A percentile compares a stretch with the other conserved stretches of the same genome.
These are phyloP conservation scores for Ictalurus punctatus DNA, from an alignment of 2,113 vertebrate genomes.

Conservation along the genomic window DNA sequence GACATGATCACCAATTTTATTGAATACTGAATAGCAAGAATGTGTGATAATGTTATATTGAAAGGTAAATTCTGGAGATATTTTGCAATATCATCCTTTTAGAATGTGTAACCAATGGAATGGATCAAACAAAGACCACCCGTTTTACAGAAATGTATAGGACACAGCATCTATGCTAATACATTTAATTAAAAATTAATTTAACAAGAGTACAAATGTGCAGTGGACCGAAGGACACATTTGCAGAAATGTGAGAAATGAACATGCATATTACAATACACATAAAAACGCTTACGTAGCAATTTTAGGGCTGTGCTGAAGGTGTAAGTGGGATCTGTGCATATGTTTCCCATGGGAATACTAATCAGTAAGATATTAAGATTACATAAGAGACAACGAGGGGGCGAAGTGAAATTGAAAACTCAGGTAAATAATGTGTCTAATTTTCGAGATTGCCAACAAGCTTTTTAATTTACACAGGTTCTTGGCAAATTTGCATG, in stretches of 20 bases:
- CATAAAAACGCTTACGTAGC: not conserved
- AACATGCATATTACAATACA: not conserved
- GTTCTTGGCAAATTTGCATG: slow-evolving; percentile 60
- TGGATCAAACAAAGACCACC: not conserved
- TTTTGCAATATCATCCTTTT: not conserved
- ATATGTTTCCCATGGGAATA: slow-evolving; percentile 48
- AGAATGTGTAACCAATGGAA: not conserved
- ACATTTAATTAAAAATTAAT: not conserved
- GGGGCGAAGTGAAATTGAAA: slow-evolving; percentile 49
- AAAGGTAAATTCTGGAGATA: not conserved
- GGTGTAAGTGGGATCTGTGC: slow-evolving; percentile 20
- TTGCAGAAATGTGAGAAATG: not conserved
- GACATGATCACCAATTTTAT: not conserved
- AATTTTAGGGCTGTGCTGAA: slow-evolving; percentile 38
- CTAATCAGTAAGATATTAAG: slow-evolving; percentile 56
- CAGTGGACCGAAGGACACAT: not conserved
- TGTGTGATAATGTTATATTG: not conserved
- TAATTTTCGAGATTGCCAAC: slow-evolving; percentile 57
- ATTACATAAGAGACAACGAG: slow-evolving; percentile 53
- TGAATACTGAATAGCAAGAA: not conserved
- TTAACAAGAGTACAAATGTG: not conserved
- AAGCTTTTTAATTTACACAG: slow-evolving; percentile 61
- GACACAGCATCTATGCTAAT: not conserved
- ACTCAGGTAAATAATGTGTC: slow-evolving; percentile 57
- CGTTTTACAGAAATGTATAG: not conserved